Percentiles rank a stretch among this genome's conserved stretches.
Conservation (phyloP, 2,113 vertebrate species). For the Ceyx melanurus region DNA sequence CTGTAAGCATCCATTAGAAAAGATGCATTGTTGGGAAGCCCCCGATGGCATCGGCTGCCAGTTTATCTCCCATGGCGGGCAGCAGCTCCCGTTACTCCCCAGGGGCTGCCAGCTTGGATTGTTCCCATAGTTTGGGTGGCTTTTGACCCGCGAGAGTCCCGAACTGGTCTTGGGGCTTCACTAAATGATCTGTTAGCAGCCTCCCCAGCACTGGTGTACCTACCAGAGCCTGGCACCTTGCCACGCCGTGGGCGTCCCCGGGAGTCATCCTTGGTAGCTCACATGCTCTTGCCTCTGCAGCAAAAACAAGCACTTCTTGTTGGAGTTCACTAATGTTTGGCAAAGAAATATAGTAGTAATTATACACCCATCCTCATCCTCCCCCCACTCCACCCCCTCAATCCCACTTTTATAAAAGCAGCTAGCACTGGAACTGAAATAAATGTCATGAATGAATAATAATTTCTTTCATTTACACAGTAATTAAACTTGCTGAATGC, state of each 20-base stretch:
- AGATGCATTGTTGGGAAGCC: conserved; percentile 35
- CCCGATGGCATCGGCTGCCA: conserved; percentile 59
- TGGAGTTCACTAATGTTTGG: conserved; percentile 79
- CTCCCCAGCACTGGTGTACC: conserved; percentile 53
- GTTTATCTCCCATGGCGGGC: conserved; percentile 45
- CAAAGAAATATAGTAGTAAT: conserved; percentile 75
- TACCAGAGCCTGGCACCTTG: conserved; percentile 59
- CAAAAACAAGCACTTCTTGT: conserved; percentile 83
- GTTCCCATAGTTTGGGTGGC: conserved; percentile 78
- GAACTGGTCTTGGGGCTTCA: conserved; percentile 64
- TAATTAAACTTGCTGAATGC: conserved; percentile 79
- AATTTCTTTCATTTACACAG: conserved; percentile 78
- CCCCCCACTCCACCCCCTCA: not conserved
- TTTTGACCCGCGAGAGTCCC: conserved; percentile 59
- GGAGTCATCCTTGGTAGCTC: conserved; percentile 71
- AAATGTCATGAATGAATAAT: conserved; percentile 80
- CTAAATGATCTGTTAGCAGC: conserved; percentile 76
- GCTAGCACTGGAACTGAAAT: conserved; percentile 64
- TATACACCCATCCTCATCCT: conserved; percentile 62
- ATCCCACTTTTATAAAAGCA: conserved; percentile 62
- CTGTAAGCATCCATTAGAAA: conserved; percentile 43
- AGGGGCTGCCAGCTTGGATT: conserved; percentile 60
- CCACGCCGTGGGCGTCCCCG: conserved; percentile 70
- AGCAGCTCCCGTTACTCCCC: conserved; percentile 68
- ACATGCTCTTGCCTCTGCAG: conserved; percentile 72